phyloP scores from a whole-genome alignment of 1,140 invertebrate genomes.

The Trachelipus rathkii region DNA sequence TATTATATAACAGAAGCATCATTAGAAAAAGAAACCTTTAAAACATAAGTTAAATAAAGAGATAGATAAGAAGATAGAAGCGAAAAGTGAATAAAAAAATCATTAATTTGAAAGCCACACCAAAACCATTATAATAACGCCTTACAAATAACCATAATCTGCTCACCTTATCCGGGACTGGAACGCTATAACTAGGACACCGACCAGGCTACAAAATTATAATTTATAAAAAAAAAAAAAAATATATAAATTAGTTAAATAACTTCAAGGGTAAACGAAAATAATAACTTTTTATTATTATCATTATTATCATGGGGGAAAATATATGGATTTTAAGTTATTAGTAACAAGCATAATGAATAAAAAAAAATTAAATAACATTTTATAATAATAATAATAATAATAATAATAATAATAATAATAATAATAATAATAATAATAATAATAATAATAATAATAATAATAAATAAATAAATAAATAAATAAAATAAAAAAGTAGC shows the following conservation, averaged over 20 bases:
- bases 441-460: no score
- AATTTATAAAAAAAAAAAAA: slow-evolving; percentile 26
- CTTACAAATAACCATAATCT: neutral
- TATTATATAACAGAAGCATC: neutral
- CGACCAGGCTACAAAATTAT: slow-evolving; percentile 41
- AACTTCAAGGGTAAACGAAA: no score
- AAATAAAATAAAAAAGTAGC: no score
- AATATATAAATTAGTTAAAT: slow-evolving; percentile 30
- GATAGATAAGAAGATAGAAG: neutral
- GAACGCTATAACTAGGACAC: slow-evolving; percentile 34
- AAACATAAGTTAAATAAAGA: neutral
- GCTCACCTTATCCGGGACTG: slow-evolving; percentile 30
- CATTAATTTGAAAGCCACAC: neutral
- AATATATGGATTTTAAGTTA: no score
- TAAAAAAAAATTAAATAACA: no score
- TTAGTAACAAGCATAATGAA: no score
- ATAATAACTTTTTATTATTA: no score
- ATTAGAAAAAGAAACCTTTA: neutral
- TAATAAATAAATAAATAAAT: no score
- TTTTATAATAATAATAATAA: no score
- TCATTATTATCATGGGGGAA: no score
- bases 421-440: no score
- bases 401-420: no score
- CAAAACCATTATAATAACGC: neutral
- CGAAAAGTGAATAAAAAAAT: neutral